Evolutionary conservation across 2,888 invertebrate species (phyloP).

Genomic region (Pollenia labialis): DNA sequence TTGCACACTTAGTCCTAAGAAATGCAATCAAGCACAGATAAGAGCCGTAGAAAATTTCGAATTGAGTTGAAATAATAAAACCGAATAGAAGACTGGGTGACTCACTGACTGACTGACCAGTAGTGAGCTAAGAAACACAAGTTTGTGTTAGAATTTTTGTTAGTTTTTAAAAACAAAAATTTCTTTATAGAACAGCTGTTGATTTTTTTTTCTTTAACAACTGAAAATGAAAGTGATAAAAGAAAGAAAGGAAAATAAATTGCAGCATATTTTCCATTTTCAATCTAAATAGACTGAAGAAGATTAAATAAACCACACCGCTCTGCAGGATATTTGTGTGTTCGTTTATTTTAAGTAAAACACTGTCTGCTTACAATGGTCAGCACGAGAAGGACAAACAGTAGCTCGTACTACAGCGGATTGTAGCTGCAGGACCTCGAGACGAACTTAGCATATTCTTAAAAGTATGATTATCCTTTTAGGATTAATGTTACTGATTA

Average conservation of each 20-base stretch:
- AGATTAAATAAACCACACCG: conserved; percentile 54
- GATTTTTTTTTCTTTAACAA: not conserved
- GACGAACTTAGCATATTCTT: not conserved
- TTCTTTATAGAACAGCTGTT: conserved; percentile 13
- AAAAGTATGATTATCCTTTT: conserved; percentile 1
- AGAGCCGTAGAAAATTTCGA: conserved; percentile 63
- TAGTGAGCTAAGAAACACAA: not conserved
- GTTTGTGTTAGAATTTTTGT: not conserved
- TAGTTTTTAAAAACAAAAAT: not conserved
- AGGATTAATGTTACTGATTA: not conserved
- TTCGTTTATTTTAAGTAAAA: not conserved
- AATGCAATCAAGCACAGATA: conserved; percentile 71
- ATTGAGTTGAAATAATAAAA: conserved; percentile 49
- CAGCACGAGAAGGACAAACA: not conserved
- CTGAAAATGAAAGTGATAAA: conserved; percentile 3
- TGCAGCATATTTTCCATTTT: not conserved
- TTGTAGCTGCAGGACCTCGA: not conserved
- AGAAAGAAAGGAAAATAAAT: conserved; percentile 26
- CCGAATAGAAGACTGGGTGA: not conserved
- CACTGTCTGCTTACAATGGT: conserved; percentile 1
- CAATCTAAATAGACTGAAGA: conserved; percentile 8
- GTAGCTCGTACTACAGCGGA: conserved; percentile 35
- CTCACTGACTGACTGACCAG: not conserved
- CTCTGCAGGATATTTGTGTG: conserved; percentile 21
- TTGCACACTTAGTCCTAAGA: conserved; percentile 50